These are phyloP conservation scores for Microctonus brassicae DNA, from an alignment of 2,888 invertebrate genomes.

Conservation along the genomic window DNA sequence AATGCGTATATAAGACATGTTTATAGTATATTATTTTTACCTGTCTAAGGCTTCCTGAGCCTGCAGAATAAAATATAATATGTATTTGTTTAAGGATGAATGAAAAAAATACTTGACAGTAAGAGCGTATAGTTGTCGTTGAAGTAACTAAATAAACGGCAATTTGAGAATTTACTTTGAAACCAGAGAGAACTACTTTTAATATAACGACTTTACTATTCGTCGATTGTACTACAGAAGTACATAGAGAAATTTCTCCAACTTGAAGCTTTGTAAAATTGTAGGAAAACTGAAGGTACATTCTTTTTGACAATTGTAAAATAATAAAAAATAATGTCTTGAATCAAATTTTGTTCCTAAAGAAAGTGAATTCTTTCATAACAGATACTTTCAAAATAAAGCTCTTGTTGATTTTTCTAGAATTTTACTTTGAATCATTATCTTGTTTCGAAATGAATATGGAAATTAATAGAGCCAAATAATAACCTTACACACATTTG, in stretches of 20 bases:
- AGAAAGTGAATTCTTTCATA: too few relatives aligned
- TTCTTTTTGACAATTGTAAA: not conserved
- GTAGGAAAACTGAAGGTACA: not conserved
- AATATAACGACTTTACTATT: not conserved
- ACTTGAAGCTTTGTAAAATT: not conserved
- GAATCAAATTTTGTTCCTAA: not conserved
- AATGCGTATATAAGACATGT: not conserved
- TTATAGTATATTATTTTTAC: not conserved
- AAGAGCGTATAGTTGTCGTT: not conserved
- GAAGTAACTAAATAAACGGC: not conserved
- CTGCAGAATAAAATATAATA: not conserved
- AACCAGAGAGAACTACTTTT: not conserved
- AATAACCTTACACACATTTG: not conserved
- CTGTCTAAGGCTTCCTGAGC: not conserved
- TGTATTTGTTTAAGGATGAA: not conserved
- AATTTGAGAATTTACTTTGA: not conserved
- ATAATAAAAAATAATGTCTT: not conserved
- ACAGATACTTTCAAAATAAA: too few relatives aligned
- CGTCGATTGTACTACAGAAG: not conserved
- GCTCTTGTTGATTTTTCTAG: too few relatives aligned
- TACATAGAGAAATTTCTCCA: not conserved
- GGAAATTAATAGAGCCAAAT: not conserved
- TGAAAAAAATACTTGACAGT: not conserved
- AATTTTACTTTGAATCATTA: too few relatives aligned
- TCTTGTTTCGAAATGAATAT: too few relatives aligned